These are phyloP conservation scores for Stigmatopora argus DNA, from an alignment of 2,113 vertebrate species.

Conservation along the genomic window DNA sequence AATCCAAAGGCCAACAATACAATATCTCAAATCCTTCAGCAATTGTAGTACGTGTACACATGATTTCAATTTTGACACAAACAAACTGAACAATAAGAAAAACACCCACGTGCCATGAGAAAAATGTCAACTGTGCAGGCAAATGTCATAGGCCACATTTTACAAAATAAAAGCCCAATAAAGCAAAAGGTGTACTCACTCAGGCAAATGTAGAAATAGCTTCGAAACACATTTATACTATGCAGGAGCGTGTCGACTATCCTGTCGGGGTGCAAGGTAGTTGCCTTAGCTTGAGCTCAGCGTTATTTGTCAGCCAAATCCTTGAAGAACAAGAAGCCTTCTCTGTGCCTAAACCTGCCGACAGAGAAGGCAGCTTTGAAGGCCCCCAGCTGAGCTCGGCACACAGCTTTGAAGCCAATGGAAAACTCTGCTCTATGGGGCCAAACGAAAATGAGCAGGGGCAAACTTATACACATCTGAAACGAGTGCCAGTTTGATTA, in stretches of 20 bases:
- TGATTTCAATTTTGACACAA: not conserved
- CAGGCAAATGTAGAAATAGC: slow-evolving; percentile 41
- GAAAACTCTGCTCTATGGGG: slow-evolving; percentile 68
- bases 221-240: slow-evolving; percentile 50
- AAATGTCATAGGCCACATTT: slow-evolving; percentile 16
- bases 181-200: slow-evolving; percentile 55
- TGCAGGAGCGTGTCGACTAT: slow-evolving; percentile 42
- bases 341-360: slow-evolving; percentile 76
- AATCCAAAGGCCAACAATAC: not conserved
- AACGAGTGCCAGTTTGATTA: slow-evolving; percentile 30
- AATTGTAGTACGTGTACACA: not conserved
- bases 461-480: slow-evolving; percentile 53
- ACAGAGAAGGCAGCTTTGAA: slow-evolving; percentile 76
- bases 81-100: not conserved
- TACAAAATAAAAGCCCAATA: slow-evolving; percentile 26
- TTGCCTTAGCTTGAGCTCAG: slow-evolving; percentile 62
- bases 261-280: slow-evolving; percentile 58
- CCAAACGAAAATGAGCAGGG: slow-evolving; percentile 58
- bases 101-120: not conserved
- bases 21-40: slow-evolving; percentile 10
- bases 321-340: slow-evolving; percentile 76
- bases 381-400: slow-evolving; percentile 77
- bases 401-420: slow-evolving; percentile 73
- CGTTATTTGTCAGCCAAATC: slow-evolving; percentile 76
- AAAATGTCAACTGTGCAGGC: slow-evolving; percentile 3